Evolutionary conservation across 2,797 vertebrate genomes (phyloP), one percentile per base, ranked within the genome.

Genomic region (Hypotaenidia philippensis): DNA sequence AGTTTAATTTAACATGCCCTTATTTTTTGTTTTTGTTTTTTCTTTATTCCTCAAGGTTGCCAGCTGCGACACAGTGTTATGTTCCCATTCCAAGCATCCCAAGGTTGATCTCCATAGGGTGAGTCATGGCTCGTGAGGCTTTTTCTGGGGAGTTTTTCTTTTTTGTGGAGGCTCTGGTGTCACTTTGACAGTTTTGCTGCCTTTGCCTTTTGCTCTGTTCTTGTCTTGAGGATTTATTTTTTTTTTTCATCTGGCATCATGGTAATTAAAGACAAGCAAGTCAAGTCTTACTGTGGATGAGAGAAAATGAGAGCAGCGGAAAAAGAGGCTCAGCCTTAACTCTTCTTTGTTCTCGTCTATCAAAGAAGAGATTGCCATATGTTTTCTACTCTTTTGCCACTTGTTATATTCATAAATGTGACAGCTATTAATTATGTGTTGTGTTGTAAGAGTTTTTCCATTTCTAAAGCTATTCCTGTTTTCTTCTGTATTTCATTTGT

Each of bases 181-280:
- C 25, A 59, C 34, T 82, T 45, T 74, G 69, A 75, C 26, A 69
- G 55, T 85, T 89, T 70, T 79, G 14, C 41, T 59, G 78, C n/a
- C 60, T 89, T 93, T 66, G 71, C 38, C 59, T 94, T 95, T 64
- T 76, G 3, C 50, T 90, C 63, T 87, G 25, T 61, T 93, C 14
- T 25, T 87, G 44, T 70, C 60, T 93, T 5, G 8, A 65, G 27
- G 69, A 31, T 90, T 45, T n/a, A n/a, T 80, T 45, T 90, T 96
- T 91, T 47, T 78, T 55, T 91, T 96, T 93, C 32, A 79, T 64
- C 70, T 34, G 12, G 53, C 40, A 61, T 77, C 5, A 3, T 45
- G 49, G n/a, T 94, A 90, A 88, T 95, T 96, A 96, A 94, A 95
- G 49, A 22, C 36, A 85, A 88, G 63, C 2, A 22, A 79, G 85